Base-by-base conservation (phyloP, 2,113 vertebrate genomes). In the Sylvicapra grimmia region DNA sequence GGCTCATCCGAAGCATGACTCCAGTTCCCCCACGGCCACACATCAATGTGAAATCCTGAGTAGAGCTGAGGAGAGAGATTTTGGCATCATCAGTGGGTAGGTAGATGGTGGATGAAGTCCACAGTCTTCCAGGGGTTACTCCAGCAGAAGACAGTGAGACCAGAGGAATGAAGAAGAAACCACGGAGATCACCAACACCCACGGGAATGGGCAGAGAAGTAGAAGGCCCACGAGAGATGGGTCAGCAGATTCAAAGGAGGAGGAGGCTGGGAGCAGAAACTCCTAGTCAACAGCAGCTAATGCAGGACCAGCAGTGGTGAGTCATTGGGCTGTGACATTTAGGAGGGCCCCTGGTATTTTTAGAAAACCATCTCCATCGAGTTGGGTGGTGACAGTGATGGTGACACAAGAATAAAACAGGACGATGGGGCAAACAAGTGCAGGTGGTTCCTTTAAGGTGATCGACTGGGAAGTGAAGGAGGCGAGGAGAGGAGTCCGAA, bases 11-110 rank as follows among this genome's bases (percentile, higher is more conserved):
- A 27, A 65, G 25, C 83, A 58, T 51, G 23, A 5, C 13, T 53
- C 49, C 1, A 0, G 8, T 27, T n/a, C 33, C 14, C 47, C 4
- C 25, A 7, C 6, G 79, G 44, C 27, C 27, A 29, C 84, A 31
- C 33, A 29, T 40, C 40, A 6, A 0, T 2, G 9, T 25, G 9
- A 29, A 93, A 58, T 19, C 56, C 4, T 12, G 12, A 0, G 44
- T 0, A 2, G 27, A n/a, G 23, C 23, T 19, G 44, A 21, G 12
- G 49, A 31, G 11, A 47, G 51, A n/a, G 27, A 7, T 53, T 7
- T 25, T 10, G 21, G 15, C 36, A 14, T 58, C 29, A 7, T 58
- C 10, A 9, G 9, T 12, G 21, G 31, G 19, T 47, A 54, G 25
- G 16, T 0, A 33, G 49, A 29, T 12, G 29, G 25, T 14, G 0